Evolutionary conservation across 2,797 vertebrate species (phyloP).

Genomic region (Falco cherrug): DNA sequence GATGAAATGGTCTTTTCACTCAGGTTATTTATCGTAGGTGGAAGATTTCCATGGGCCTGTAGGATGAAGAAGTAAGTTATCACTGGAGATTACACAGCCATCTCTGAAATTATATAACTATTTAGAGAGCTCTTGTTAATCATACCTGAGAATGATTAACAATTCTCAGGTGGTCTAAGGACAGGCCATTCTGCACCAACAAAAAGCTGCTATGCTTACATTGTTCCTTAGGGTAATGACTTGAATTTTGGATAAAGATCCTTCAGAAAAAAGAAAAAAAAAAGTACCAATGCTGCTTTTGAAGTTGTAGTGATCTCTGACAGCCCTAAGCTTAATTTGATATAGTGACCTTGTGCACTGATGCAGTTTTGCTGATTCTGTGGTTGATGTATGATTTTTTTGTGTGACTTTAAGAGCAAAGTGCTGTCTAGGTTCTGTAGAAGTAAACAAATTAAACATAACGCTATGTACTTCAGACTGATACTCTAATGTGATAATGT

Average conservation of each 20-base stretch:
- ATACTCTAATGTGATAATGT: background rate
- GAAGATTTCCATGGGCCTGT: background rate
- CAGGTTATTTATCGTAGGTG: background rate
- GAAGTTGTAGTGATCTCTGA: background rate
- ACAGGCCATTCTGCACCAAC: background rate
- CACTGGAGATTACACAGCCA: background rate
- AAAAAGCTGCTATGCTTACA: background rate
- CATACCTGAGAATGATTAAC: too few species aligned
- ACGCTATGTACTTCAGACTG: background rate
- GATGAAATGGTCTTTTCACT: conserved; percentile 13
- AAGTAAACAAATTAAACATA: background rate
- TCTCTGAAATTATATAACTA: conserved; percentile 29
- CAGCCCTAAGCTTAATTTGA: background rate
- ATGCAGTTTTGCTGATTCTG: background rate
- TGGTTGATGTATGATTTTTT: background rate
- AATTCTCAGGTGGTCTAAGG: background rate
- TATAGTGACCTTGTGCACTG: background rate
- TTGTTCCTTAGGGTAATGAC: background rate
- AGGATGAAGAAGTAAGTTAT: conserved; percentile 19
- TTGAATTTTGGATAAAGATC: background rate
- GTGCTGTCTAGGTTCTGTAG: background rate
- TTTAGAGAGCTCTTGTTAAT: background rate
- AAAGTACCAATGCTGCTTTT: background rate
- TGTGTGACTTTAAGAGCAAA: background rate
- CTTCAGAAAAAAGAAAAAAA: background rate